phyloP scores from a whole-genome alignment of 2,797 vertebrate genomes.

The Heterohyrax brucei region DNA sequence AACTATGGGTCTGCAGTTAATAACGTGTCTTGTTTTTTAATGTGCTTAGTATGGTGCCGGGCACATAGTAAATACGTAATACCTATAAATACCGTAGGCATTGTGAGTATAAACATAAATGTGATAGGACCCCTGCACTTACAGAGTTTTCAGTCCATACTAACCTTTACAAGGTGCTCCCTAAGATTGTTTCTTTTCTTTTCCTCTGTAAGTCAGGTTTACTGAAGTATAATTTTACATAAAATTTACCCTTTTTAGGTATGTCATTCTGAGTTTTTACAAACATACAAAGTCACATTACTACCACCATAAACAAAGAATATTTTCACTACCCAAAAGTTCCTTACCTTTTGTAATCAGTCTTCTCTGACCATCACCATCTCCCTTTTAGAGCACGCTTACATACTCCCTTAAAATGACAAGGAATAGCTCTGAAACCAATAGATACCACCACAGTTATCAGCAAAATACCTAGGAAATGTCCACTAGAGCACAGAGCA shows the following conservation, averaged over 20 bases:
- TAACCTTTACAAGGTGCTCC: too few species aligned
- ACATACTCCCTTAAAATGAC: not conserved
- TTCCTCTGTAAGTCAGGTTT: too few species aligned
- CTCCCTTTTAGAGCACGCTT: not conserved
- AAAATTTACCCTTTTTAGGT: not conserved
- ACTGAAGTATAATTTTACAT: too few species aligned
- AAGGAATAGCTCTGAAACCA: not conserved
- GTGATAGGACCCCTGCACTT: not conserved
- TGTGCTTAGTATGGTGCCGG: not conserved
- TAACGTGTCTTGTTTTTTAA: not conserved
- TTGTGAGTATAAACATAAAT: not conserved
- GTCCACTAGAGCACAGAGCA: not conserved
- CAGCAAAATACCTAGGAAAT: not conserved
- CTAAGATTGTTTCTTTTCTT: too few species aligned
- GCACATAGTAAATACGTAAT: conserved; percentile 3
- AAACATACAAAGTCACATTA: not conserved
- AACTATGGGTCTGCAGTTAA: not conserved
- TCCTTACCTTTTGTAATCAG: not conserved
- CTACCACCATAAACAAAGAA: not conserved
- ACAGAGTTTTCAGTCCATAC: not conserved
- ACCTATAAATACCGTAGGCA: not conserved
- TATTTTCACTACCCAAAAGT: not conserved
- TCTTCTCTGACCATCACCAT: not conserved
- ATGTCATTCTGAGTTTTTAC: not conserved
- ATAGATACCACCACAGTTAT: not conserved